Evolutionary conservation across 2,888 invertebrate genomes (phyloP).

Genomic region (Cephus pygmeus): DNA sequence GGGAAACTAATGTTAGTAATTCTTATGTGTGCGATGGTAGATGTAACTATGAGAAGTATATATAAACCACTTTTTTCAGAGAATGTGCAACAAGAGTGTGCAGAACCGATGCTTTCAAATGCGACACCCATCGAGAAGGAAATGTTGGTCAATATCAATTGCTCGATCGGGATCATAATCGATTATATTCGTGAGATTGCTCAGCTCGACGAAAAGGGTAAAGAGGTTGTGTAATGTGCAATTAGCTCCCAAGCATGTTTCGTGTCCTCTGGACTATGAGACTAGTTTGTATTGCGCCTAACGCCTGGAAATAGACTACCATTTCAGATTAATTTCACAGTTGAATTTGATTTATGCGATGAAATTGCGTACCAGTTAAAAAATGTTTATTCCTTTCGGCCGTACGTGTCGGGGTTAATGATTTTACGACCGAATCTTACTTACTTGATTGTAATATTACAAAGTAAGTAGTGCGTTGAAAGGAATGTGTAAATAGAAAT

Average conservation of each 20-base stretch:
- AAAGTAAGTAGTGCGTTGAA: slow-evolving; percentile 41
- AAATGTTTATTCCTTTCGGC: slow-evolving; percentile 39
- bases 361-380: slow-evolving; percentile 44
- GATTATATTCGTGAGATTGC: slow-evolving; percentile 54
- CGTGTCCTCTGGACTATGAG: slow-evolving; percentile 10
- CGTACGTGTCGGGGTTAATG: slow-evolving; percentile 41
- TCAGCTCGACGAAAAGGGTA: slow-evolving; percentile 35
- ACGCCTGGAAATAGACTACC: background rate
- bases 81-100: background rate
- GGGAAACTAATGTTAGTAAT: background rate
- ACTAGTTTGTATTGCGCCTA: background rate
- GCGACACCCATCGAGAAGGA: slow-evolving; percentile 35
- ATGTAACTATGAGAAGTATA: background rate
- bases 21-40: background rate
- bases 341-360: slow-evolving; percentile 54
- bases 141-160: slow-evolving; percentile 61
- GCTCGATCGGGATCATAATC: slow-evolving; percentile 58
- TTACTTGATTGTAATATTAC: slow-evolving; percentile 47
- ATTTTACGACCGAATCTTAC: slow-evolving; percentile 42
- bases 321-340: slow-evolving; percentile 32
- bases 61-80: background rate
- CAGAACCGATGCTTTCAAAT: background rate
- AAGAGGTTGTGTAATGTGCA: slow-evolving; percentile 7
- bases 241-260: slow-evolving; percentile 19
- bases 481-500: background rate